These are phyloP conservation scores for Garra rufa DNA, from an alignment of 2,113 vertebrate genomes.

Conservation along the genomic window DNA sequence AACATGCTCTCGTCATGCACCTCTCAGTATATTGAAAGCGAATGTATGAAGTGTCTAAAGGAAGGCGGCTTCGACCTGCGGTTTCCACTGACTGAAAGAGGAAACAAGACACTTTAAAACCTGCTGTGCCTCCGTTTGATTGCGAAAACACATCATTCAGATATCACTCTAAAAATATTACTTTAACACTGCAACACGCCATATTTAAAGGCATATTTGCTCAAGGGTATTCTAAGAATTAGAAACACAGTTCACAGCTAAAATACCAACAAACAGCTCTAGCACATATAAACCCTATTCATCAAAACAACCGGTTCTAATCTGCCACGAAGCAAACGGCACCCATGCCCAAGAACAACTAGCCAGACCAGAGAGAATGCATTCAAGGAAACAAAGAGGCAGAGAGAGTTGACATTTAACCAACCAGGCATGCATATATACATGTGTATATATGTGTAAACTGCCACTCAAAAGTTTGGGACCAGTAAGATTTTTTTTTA, in stretches of 20 bases:
- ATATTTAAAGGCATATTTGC: background rate
- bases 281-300: background rate
- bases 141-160: background rate
- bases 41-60: conserved; percentile 23
- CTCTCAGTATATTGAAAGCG: background rate
- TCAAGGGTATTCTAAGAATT: background rate
- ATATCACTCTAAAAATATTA: no score
- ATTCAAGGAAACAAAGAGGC: no score
- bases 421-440: no score
- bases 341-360: background rate
- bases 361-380: background rate
- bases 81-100: conserved; percentile 38
- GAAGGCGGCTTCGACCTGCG: conserved; percentile 42
- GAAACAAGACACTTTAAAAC: conserved; percentile 28
- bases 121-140: background rate
- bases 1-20: background rate
- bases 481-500: no score
- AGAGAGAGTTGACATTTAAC: no score
- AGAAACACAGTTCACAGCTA: background rate
- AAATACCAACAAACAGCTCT: background rate
- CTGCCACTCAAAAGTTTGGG: no score
- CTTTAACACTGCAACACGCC: background rate
- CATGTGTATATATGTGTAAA: no score
- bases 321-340: background rate
- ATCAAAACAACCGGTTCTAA: background rate